Evolutionary conservation across 1,140 invertebrate species (phyloP).

Genomic region (Drosophila jambulina): DNA sequence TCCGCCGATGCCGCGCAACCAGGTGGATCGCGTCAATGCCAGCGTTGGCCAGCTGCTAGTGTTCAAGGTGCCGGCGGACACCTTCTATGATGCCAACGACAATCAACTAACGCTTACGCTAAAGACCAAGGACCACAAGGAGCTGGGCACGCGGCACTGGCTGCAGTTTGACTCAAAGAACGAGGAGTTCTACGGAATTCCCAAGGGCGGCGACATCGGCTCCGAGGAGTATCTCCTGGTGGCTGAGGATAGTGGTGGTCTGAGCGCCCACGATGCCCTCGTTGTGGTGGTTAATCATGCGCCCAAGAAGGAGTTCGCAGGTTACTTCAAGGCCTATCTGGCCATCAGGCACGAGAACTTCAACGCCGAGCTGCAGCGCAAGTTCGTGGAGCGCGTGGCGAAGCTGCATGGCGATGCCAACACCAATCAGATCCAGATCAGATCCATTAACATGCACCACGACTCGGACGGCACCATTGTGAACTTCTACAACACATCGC

Average conservation of each 20-base stretch:
- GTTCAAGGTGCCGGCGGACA: slow-evolving; percentile 93
- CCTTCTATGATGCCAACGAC: slow-evolving; percentile 96
- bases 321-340: slow-evolving; percentile 92
- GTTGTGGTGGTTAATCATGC: slow-evolving; percentile 90
- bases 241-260: slow-evolving; percentile 88
- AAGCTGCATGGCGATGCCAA: slow-evolving; percentile 91
- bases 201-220: slow-evolving; percentile 89
- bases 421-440: slow-evolving; percentile 90
- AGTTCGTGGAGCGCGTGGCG: slow-evolving; percentile 92
- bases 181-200: slow-evolving; percentile 95
- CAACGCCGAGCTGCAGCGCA: slow-evolving; percentile 90
- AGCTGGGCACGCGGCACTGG: slow-evolving; percentile 91
- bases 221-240: slow-evolving; percentile 92
- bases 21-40: slow-evolving; percentile 93
- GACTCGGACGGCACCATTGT: slow-evolving; percentile 76
- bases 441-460: slow-evolving; percentile 83
- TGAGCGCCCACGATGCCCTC: slow-evolving; percentile 91
- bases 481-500: slow-evolving; percentile 88
- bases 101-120: slow-evolving; percentile 90
- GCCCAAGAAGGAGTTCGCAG: slow-evolving; percentile 87
- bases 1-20: slow-evolving; percentile 91
- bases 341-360: slow-evolving; percentile 91
- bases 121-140: slow-evolving; percentile 89
- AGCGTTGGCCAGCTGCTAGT: slow-evolving; percentile 91
- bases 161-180: slow-evolving; percentile 95